These are phyloP conservation scores for Sarcophaga variegata DNA, from an alignment of 2,888 invertebrate genomes.

Conservation along the genomic window DNA sequence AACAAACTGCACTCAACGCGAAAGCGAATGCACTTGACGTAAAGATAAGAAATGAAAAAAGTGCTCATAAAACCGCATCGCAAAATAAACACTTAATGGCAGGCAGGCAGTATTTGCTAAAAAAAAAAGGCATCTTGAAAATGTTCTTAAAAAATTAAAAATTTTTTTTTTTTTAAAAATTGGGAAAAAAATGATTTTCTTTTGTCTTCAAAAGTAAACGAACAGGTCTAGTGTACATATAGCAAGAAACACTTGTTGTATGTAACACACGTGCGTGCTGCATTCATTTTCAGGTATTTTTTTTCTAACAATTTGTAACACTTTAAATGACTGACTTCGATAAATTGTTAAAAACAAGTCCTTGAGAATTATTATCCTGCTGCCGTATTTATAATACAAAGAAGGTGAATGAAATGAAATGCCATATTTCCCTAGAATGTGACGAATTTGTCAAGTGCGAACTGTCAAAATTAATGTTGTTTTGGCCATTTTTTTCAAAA, in stretches of 20 bases:
- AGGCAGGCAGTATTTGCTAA: no score
- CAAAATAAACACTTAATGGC: not conserved
- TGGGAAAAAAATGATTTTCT: not conserved
- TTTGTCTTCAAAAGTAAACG: not conserved
- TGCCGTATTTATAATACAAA: not conserved
- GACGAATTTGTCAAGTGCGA: constrained; percentile 40
- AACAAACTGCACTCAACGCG: not conserved
- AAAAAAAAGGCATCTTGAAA: no score
- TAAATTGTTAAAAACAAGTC: constrained; percentile 13
- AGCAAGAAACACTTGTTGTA: constrained; percentile 11
- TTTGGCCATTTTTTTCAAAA: constrained; percentile 27
- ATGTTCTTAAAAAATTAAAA: no score
- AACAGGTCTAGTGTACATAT: not conserved
- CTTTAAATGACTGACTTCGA: constrained; percentile 13
- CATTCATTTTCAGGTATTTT: not conserved
- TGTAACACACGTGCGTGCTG: no score
- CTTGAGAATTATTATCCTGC: not conserved
- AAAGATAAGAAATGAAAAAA: constrained; percentile 42
- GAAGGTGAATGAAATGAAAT: not conserved
- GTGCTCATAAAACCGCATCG: not conserved
- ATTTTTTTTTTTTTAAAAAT: not conserved
- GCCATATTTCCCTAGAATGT: constrained; percentile 3
- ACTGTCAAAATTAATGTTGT: constrained; percentile 32
- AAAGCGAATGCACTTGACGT: constrained; percentile 25
- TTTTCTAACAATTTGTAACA: constrained; percentile 22